Evolutionary conservation across 2,888 invertebrate species (phyloP), one percentile per base, ranked within the genome.

Genomic region (Alviniconcha strummeri): DNA sequence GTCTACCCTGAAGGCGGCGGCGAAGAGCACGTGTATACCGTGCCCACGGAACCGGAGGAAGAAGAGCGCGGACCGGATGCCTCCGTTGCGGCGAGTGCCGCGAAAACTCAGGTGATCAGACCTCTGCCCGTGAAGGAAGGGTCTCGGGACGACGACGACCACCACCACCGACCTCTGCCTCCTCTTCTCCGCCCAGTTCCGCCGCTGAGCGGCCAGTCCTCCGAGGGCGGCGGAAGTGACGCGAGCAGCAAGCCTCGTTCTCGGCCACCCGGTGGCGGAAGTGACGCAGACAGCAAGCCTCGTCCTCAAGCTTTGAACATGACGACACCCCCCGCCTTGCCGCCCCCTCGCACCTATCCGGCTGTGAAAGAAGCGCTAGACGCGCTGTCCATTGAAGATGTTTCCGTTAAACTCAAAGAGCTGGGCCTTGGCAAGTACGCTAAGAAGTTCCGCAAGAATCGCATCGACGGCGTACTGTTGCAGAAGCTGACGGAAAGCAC

Each of bases 401-500:
- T 81, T 5, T 36, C 71, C 15, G 81, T n/a, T 8, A 54, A 56
- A n/a, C 74, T 81, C 52, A 57, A 81, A 36, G 60, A 74, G 17
- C 81, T 81, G 74, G 74, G 74, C 3, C 81, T 81, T n/a, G 72
- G n/a, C 56, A 81, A 74, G 60, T 74, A 81, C 81, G 54, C 57
- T 52, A 81, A 74, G 74, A 81, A 72, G 81, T 81, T 81, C 81
- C 13, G 74, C 74, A 81, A 74, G 60, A 54, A 72, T 17, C 72
- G n/a, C 57, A 81, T 81, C 57, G 81, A 81, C 81, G 81, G 81
- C 72, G 60, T 72, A 17, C 81, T 81, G 57, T 57, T 81, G 81
- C 69, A 57, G 56, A 74, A 74, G 60, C 72, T 81, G 74, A 57
- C 57, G 7, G 74, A 81, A n/a, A 52, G 36, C 74, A 60, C 15